phyloP scores from a whole-genome alignment of 2,113 vertebrate species.

The Calyptomena viridis region DNA sequence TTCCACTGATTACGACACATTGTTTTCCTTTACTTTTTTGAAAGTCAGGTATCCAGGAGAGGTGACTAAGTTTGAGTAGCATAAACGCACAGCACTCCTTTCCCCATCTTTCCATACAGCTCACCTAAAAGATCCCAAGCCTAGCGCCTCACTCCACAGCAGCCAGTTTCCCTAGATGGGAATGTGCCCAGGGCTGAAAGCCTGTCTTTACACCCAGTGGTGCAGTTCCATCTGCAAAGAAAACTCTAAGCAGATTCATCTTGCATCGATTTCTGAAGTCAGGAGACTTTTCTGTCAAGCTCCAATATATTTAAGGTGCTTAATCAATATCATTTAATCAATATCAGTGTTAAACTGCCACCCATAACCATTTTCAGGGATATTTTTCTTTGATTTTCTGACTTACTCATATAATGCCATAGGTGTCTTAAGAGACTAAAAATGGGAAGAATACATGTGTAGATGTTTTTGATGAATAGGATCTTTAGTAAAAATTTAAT shows the following conservation, averaged over 20 bases:
- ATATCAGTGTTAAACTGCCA: background rate
- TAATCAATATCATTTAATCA: slow-evolving; percentile 8
- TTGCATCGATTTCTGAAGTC: background rate
- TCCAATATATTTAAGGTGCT: background rate
- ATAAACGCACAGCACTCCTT: rapidly evolving
- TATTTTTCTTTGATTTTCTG: slow-evolving; percentile 57
- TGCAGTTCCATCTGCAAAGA: background rate
- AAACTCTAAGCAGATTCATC: background rate
- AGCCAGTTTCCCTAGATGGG: rapidly evolving
- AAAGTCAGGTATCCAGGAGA: background rate
- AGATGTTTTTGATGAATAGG: slow-evolving; percentile 55
- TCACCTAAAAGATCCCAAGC: background rate
- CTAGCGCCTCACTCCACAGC: background rate
- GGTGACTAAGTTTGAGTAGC: background rate
- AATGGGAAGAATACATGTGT: background rate
- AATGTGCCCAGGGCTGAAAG: rapidly evolving
- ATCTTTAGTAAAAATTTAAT: slow-evolving; percentile 60
- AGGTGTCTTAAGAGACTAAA: slow-evolving; percentile 33
- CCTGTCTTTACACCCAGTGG: background rate
- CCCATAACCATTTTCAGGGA: background rate
- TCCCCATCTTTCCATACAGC: background rate
- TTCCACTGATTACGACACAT: background rate
- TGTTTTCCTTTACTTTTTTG: background rate
- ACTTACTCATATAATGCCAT: background rate
- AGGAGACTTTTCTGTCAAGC: background rate